Base-by-base conservation (phyloP, 30 jellyfish, hydroid and myxozoan genomes). In the Pseudorhiza aurosa region DNA sequence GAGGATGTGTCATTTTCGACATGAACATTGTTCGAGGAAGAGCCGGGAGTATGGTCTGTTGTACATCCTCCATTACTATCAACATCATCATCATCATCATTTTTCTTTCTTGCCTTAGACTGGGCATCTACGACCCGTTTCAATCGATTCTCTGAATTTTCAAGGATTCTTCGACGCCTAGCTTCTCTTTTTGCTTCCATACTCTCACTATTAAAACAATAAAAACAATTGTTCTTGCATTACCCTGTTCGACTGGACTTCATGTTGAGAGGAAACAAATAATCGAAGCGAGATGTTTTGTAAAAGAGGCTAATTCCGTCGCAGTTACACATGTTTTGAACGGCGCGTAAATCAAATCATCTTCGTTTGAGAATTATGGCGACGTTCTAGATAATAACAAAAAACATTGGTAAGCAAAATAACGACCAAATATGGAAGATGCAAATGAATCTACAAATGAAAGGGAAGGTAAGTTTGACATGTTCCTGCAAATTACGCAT, bases 181-280 rank as follows among this genome's bases (percentile, higher is more conserved):
- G 91, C 91, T 8, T 73, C 76, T 46, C 91, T 60, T 67, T 60
- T 64, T 32, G 72, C 91, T 21, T 80, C 83, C 91, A 80, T 80
- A 22, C 51, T 76, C 2, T 7, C 7, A 39, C 12, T 39, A 5
- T 5, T 39, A 39, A 12, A 39, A 5, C 12, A 7, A 39, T 39
- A 39, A 39, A 39, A 39, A 39, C 50, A 39, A 39, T 39, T 39
- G 7, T 39, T 39, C n/a, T n/a, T n/a, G n/a, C n/a, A n/a, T n/a
- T n/a, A n/a, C n/a, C n/a, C n/a, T n/a, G n/a, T 10, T 19, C 19
- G 26, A 53, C 25, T 53, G 11, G 26, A 8, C 29, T 17, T 53
- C 68, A 9, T 53, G 25, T 8, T 53, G 22, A 53, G 19, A 11
- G 29, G 14, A 26, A 5, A 19, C 43, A 58, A 58, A 58, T 58